Evolutionary conservation across 2,888 invertebrate species (phyloP), one percentile per base, ranked within the genome.

Genomic region (Pristionchus fissidentatus): DNA sequence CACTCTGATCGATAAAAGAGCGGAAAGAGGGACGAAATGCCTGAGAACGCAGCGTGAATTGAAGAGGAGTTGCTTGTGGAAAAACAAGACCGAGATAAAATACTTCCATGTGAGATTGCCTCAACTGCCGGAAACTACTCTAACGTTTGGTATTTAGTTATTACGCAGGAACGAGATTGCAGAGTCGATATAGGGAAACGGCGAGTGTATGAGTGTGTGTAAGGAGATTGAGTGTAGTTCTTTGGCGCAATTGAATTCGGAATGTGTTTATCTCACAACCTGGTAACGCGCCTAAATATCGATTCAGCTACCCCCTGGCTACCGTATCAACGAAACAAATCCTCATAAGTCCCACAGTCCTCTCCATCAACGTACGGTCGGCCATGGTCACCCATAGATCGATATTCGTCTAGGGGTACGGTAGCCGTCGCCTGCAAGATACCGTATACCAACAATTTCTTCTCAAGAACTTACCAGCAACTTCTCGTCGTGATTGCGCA

Each of bases 301-400:
- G 35, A 22, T 26, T 57, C 57, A 66, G 38, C 43, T 70, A 70
- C 43, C 22, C 70, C 1, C 29, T 15, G 32, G 7, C 60, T 60
- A 38, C 35, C 62, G 62, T 35, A 38, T 70, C 70, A 70, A 70
- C 43, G 26, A 55, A 73, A 55, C 15, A 83, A 52, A 73, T 83
- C 83, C 7, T 83, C 83, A 19, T 52, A 70, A 3, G 70, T 73
- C 29, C 49, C 38, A 52, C 83, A 83, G 5, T 83, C 55, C 15
- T 83, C 83, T 5, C 55, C 73, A 1, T 70, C 38, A 8, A 73
- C 73, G 32, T 83, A 83, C 10, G 29, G 13, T 10, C 73, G 57
- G 0, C 70, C 83, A n/a, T 83, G 83, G 41, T 35, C 38, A 35
- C 83, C 83, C 1, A 10, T 3, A 41, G 70, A 70, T 41, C 60